phyloP scores from a whole-genome alignment of 2,888 invertebrate species.

The Spilosoma lubricipeda region DNA sequence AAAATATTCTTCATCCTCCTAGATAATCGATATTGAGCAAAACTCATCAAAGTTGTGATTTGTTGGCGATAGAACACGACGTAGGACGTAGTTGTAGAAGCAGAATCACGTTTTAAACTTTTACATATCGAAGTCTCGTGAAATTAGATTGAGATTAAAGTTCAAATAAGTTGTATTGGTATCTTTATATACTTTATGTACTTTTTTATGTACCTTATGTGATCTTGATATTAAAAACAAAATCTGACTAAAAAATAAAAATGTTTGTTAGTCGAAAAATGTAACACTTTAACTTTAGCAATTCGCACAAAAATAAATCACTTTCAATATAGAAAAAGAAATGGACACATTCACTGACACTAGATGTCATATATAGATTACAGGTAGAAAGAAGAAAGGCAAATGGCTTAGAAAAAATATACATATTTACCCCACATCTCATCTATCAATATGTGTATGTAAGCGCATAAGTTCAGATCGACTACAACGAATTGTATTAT shows the following conservation, averaged over 20 bases:
- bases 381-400: too few species aligned
- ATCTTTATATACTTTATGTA: background rate
- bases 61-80: conserved; percentile 51
- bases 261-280: background rate
- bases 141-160: conserved; percentile 25
- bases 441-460: too few species aligned
- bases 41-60: conserved; percentile 71
- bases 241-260: background rate
- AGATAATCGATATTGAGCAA: conserved; percentile 48
- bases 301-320: too few species aligned
- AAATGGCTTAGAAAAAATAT: too few species aligned
- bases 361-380: too few species aligned
- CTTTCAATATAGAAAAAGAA: too few species aligned
- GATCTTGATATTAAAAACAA: background rate
- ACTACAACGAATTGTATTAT: too few species aligned
- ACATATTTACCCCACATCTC: too few species aligned
- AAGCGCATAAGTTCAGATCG: too few species aligned
- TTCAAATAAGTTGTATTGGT: conserved; percentile 10
- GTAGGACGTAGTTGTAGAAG: conserved; percentile 20
- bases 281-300: too few species aligned
- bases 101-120: conserved; percentile 36
- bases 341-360: too few species aligned
- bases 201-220: background rate
- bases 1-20: conserved; percentile 39
- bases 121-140: conserved; percentile 17